Conservation (phyloP, 2,888 invertebrate species). For the Acanthopleura granulata region DNA sequence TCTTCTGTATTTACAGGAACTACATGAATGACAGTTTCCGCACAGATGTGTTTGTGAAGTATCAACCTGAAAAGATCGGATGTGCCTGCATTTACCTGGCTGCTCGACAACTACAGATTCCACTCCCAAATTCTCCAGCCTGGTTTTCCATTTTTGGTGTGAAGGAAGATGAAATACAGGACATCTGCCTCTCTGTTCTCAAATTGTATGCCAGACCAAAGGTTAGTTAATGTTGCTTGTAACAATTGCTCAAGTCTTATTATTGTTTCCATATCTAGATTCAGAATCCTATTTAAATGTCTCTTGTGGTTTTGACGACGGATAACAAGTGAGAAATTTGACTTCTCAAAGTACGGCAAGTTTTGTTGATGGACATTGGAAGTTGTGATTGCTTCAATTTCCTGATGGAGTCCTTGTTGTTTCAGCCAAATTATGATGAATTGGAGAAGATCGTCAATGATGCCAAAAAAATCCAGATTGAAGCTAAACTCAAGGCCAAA, state of each 20-base stretch:
- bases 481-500: constrained; percentile 72
- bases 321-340: no score
- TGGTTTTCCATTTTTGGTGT: constrained; percentile 93
- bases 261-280: no score
- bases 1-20: constrained; percentile 76
- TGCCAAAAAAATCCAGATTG: constrained; percentile 79
- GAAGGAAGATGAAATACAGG: constrained; percentile 84
- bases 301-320: no score
- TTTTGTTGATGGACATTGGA: no score
- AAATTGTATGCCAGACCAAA: constrained; percentile 86
- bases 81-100: constrained; percentile 99
- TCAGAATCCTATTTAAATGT: no score
- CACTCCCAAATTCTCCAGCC: constrained; percentile 87
- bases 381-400: no score
- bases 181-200: constrained; percentile 86
- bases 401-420: constrained; percentile 1
- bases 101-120: constrained; percentile 84
- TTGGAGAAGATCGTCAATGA: constrained; percentile 83
- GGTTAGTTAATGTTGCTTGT: constrained; percentile 71
- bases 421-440: constrained; percentile 78
- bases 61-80: constrained; percentile 96
- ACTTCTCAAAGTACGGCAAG: no score
- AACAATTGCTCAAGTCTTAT: no score
- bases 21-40: constrained; percentile 99
- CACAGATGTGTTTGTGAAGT: constrained; percentile 96